Evolutionary conservation across 2,797 vertebrate species (phyloP).

Genomic region (Phrynocephalus forsythii): DNA sequence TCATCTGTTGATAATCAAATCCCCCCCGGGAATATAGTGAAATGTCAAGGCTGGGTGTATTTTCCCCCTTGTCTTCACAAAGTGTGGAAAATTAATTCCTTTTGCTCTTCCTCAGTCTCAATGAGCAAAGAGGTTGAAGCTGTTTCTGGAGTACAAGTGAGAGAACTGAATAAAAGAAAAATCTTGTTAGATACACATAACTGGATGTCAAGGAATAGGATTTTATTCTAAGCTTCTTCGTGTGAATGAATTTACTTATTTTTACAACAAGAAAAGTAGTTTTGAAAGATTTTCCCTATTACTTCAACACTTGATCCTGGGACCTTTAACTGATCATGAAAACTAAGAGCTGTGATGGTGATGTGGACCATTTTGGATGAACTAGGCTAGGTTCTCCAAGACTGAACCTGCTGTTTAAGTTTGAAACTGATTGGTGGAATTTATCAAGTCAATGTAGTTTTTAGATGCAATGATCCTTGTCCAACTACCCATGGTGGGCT

Average conservation of each 20-base stretch:
- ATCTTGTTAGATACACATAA: not conserved
- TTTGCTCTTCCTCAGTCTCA: slow-evolving; percentile 9
- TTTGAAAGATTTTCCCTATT: not conserved
- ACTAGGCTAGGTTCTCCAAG: not conserved
- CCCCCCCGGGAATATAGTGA: slow-evolving; percentile 7
- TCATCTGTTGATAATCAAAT: slow-evolving; percentile 56
- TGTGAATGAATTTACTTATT: not conserved
- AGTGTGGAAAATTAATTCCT: slow-evolving; percentile 42
- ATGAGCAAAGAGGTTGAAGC: slow-evolving; percentile 11
- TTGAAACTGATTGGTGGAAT: not conserved
- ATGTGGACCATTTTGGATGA: not conserved
- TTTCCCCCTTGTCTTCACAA: slow-evolving; percentile 16
- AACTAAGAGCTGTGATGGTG: not conserved
- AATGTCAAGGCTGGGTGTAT: slow-evolving; percentile 23
- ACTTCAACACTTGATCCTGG: not conserved
- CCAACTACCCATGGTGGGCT: not conserved
- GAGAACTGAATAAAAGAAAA: not conserved
- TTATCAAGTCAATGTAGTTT: not conserved
- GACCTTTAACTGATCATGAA: not conserved
- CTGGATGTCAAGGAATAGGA: not conserved
- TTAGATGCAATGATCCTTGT: not conserved
- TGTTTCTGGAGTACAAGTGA: not conserved
- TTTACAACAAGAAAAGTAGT: not conserved
- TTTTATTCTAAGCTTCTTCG: not conserved
- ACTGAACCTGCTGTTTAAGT: not conserved